phyloP scores from a whole-genome alignment of 1,140 invertebrate species.

The Heliconius melpomene region DNA sequence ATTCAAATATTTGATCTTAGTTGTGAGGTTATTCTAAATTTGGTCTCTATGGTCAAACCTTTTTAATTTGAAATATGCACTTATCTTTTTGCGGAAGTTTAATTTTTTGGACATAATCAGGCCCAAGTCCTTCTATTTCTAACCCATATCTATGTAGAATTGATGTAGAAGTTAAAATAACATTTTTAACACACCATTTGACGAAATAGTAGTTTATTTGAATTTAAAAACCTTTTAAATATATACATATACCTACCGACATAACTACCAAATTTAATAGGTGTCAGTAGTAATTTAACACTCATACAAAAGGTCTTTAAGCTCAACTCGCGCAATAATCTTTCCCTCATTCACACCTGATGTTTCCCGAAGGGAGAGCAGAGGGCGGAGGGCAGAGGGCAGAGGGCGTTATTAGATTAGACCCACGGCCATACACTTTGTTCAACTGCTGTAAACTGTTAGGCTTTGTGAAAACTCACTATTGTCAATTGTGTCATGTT shows the following conservation, averaged over 20 bases:
- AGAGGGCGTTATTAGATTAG: conserved; percentile 39
- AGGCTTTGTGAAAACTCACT: conserved; percentile 5
- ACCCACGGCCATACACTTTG: conserved; percentile 33
- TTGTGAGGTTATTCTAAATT: no score
- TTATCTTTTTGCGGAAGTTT: no score
- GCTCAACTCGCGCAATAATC: conserved; percentile 7
- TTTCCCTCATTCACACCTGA: conserved; percentile 35
- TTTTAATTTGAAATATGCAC: no score
- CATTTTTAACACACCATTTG: no score
- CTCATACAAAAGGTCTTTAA: background rate
- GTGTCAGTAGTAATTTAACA: background rate
- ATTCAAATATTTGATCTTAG: no score
- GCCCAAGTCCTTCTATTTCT: no score
- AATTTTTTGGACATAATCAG: no score
- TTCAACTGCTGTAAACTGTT: conserved; percentile 37
- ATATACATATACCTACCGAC: background rate
- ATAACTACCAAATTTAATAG: background rate
- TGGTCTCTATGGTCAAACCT: no score
- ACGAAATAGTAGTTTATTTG: no score
- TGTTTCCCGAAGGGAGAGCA: conserved; percentile 20
- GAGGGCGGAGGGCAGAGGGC: conserved; percentile 13
- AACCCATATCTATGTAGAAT: no score
- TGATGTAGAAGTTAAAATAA: no score
- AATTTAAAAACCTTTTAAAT: background rate
- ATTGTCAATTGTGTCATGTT: conserved; percentile 4